These are phyloP conservation scores for Helostoma temminkii DNA, from an alignment of 2,797 vertebrate species.

Conservation along the genomic window DNA sequence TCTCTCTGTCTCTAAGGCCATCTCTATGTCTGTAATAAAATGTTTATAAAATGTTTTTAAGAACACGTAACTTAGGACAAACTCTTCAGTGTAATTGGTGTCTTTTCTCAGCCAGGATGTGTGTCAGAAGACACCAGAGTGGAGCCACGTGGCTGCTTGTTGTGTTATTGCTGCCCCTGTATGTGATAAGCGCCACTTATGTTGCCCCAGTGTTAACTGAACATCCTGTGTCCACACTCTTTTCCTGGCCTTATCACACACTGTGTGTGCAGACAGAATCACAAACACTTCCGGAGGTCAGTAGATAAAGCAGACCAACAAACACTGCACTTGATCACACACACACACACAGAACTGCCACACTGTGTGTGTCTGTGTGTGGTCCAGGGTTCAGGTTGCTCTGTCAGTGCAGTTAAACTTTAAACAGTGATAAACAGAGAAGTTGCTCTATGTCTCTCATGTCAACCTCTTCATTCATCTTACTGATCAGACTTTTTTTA, in stretches of 20 bases:
- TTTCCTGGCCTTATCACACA: conserved; percentile 71
- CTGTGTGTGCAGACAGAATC: conserved; percentile 73
- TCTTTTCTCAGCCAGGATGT: conserved; percentile 11
- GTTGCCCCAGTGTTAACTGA: conserved; percentile 69
- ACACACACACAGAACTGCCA: conserved; percentile 10
- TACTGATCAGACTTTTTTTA: conserved; percentile 5
- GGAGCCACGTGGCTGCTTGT: conserved; percentile 47
- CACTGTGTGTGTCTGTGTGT: conserved; percentile 23
- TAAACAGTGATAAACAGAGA: conserved; percentile 54
- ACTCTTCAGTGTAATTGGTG: not conserved
- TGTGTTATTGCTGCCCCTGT: conserved; percentile 41
- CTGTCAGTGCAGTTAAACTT: conserved; percentile 61
- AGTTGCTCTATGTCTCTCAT: conserved; percentile 19
- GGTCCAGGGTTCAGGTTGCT: conserved; percentile 68
- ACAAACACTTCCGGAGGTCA: conserved; percentile 82
- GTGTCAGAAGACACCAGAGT: conserved; percentile 24
- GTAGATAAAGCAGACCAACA: conserved; percentile 71
- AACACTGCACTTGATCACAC: conserved; percentile 30
- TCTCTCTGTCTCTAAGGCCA: too few relatives aligned
- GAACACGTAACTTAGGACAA: not conserved
- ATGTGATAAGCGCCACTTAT: conserved; percentile 63
- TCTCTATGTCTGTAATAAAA: too few relatives aligned
- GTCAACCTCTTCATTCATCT: conserved; percentile 6
- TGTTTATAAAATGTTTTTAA: not conserved
- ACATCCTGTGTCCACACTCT: conserved; percentile 76